Evolutionary conservation across 2,888 invertebrate genomes (phyloP), one percentile per base, ranked within the genome.

Genomic region (Plagiodera versicolora): DNA sequence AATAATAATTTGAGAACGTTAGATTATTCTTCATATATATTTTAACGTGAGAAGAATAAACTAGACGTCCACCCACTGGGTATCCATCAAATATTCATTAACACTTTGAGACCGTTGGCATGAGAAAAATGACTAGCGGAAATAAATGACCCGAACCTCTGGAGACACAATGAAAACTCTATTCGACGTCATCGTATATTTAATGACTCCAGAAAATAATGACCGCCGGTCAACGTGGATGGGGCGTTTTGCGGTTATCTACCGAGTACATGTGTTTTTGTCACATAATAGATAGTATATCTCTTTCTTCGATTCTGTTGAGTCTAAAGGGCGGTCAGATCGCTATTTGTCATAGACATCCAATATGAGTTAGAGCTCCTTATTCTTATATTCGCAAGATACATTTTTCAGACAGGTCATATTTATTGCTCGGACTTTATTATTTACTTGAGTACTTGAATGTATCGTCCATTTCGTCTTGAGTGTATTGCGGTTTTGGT

Each of bases 201-300:
- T 53, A 44, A 45, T 53, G 44, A 19, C 44, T 44, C 17, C 28
- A 8, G 59, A 39, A 35, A 60, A 50, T 58, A 52, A 65, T 60
- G 67, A 51, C 64, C 67, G 60, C 64, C 58, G 65, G 67, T 61
- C 71, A 70, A 69, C 62, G 3, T 6, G 24, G 3, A 5, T 6
- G 24, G 24, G 24, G 24, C 24, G 24, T 24, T 74, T 24, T 75
- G 74, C 76, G 76, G 75, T 75, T 39, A 39, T 39, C n/a, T 76
- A 70, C 72, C 64, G 73, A 76, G 76, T 77, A 78, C 78, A 79
- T 77, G 78, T 79, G 79, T 79, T 79, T 78, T 78, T 79, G 79
- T 79, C 79, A 78, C 69, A 79, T 79, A 79, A 79, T 79, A 78
- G 79, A 79, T 79, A 79, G 78, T 78, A 78, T 77, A 77, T 78